These are phyloP conservation scores for Mallotus villosus DNA, from an alignment of 2,797 vertebrate genomes.

Conservation along the genomic window DNA sequence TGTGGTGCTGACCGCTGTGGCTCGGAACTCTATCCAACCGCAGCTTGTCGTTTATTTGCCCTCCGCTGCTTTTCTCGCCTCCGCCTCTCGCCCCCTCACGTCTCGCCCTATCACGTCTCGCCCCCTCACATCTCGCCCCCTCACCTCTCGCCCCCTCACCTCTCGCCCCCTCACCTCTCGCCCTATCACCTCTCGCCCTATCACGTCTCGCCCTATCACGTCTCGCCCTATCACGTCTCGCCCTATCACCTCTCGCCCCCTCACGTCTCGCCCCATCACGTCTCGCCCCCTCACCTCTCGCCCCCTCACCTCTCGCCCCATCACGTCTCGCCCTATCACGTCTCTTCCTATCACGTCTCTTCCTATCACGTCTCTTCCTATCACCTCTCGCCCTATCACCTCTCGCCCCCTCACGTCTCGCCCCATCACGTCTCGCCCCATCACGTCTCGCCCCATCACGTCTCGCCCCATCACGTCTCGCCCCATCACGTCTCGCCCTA, in stretches of 20 bases:
- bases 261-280: not conserved
- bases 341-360: no score
- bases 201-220: no score
- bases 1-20: not conserved
- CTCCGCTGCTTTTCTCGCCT: conserved; percentile 4
- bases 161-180: no score
- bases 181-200: no score
- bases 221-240: no score
- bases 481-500: conserved; percentile 1
- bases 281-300: conserved; percentile 3
- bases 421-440: not conserved
- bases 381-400: no score
- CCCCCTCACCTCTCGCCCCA: conserved; percentile 27
- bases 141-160: not conserved
- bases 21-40: conserved; percentile 8
- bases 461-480: conserved; percentile 37
- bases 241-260: no score
- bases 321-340: conserved; percentile 32
- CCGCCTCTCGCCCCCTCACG: not conserved
- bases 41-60: conserved; percentile 27
- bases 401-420: no score
- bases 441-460: conserved; percentile 16
- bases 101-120: conserved; percentile 27
- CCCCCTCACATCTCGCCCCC: conserved; percentile 35
- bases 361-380: no score